Percentiles rank a stretch among this genome's conserved stretches.
Conservation (phyloP, 92 coral and sea anemone species). For the Hydrozoanthus gracilis region DNA sequence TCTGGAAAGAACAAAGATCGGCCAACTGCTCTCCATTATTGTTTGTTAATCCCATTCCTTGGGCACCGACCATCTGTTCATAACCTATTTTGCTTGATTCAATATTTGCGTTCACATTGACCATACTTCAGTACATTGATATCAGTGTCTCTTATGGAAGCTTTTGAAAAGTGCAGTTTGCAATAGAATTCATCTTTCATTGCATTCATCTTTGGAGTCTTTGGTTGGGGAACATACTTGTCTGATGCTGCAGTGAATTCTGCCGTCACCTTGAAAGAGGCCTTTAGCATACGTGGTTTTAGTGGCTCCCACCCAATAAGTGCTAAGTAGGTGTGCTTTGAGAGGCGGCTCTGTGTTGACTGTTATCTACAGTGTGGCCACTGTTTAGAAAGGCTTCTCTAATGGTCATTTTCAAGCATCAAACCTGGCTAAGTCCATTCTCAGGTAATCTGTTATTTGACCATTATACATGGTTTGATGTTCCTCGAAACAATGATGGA, state of each 20-base stretch:
- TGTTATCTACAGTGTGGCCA: neutral
- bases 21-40: no score
- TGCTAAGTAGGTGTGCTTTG: neutral
- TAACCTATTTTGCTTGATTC: no score
- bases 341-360: neutral
- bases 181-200: neutral
- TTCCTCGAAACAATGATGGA: no score
- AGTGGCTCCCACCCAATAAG: neutral
- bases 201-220: neutral
- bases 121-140: neutral
- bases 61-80: no score
- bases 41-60: no score
- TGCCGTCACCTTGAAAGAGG: neutral
- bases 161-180: neutral
- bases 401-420: neutral
- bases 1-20: no score
- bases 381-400: neutral
- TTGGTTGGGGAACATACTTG: neutral
- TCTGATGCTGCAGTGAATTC: neutral
- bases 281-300: neutral
- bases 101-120: no score
- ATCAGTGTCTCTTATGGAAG: neutral
- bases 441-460: neutral
- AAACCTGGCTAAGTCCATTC: neutral
- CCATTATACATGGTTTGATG: neutral